Percentiles rank a stretch among this genome's conserved stretches.
phyloP scores from a whole-genome alignment of 2,888 invertebrate genomes.

The Gandaritis pyraliata region DNA sequence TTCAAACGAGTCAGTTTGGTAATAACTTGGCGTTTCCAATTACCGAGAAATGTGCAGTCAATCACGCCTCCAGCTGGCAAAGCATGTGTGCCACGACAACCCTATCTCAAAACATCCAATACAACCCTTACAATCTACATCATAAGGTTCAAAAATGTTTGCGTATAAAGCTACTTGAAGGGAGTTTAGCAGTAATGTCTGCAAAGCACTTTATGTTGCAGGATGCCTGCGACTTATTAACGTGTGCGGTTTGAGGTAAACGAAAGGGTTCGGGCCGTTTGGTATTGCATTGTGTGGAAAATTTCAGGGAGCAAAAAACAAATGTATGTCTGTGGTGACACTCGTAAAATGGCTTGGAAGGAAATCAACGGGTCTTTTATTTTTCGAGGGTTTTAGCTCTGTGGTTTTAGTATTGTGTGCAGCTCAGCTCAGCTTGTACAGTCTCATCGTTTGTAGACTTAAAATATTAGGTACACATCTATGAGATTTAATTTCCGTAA shows the following conservation, averaged over 20 bases:
- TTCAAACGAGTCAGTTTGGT: slow-evolving; percentile 52
- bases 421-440: no score
- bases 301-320: slow-evolving; percentile 31
- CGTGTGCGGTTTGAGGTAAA: slow-evolving; percentile 39
- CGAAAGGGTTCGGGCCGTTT: slow-evolving; percentile 26
- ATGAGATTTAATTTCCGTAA: no score
- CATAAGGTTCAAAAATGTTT: slow-evolving; percentile 8
- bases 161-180: slow-evolving; percentile 11
- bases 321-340: slow-evolving; percentile 35
- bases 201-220: slow-evolving; percentile 38
- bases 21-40: slow-evolving; percentile 67
- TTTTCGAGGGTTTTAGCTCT: background rate
- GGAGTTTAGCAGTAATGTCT: slow-evolving; percentile 31
- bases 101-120: slow-evolving; percentile 4
- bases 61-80: slow-evolving; percentile 60
- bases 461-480: no score
- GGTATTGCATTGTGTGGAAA: slow-evolving; percentile 36
- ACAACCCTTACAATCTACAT: background rate
- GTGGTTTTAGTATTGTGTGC: background rate
- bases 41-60: slow-evolving; percentile 67
- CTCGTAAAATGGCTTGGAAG: slow-evolving; percentile 19
- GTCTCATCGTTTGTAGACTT: no score
- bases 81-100: slow-evolving; percentile 54
- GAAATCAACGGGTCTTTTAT: background rate
- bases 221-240: slow-evolving; percentile 40